These are phyloP conservation scores for Penelope pileata DNA, from an alignment of 2,113 vertebrate genomes.

Conservation along the genomic window DNA sequence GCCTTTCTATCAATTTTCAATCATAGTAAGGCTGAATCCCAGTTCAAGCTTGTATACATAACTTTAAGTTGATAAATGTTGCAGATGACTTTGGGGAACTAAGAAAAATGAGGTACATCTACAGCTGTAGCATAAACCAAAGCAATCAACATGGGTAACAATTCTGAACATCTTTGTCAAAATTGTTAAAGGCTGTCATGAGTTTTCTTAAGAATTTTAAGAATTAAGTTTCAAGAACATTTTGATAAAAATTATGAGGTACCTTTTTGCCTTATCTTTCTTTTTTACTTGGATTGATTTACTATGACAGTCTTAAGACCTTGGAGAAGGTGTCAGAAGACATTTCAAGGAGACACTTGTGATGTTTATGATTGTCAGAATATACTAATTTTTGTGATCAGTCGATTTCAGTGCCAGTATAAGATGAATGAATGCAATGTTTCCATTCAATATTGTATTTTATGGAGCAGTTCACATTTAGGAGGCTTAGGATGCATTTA, in stretches of 20 bases:
- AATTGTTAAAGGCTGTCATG: not conserved
- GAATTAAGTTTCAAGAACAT: not conserved
- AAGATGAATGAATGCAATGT: not conserved
- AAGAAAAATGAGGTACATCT: not conserved
- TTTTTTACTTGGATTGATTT: not conserved
- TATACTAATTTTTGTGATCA: not conserved
- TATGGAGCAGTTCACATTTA: not conserved
- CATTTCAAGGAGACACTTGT: not conserved
- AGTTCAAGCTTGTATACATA: not conserved
- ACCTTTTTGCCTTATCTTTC: not conserved
- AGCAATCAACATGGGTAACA: not conserved
- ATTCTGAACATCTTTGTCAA: not conserved
- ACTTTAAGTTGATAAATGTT: not conserved
- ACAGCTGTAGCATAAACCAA: not conserved
- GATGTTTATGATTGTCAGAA: not conserved
- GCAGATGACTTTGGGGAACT: not conserved
- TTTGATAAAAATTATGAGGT: not conserved
- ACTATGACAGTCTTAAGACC: not conserved
- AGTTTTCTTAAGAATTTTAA: not conserved
- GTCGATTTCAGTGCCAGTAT: not conserved
- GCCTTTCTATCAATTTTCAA: not conserved
- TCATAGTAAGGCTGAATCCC: not conserved
- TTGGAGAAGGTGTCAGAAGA: not conserved
- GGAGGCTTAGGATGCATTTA: not conserved
- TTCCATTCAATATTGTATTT: not conserved